Evolutionary conservation across 2,113 vertebrate species (phyloP).

Genomic region (Sylvietta virens): DNA sequence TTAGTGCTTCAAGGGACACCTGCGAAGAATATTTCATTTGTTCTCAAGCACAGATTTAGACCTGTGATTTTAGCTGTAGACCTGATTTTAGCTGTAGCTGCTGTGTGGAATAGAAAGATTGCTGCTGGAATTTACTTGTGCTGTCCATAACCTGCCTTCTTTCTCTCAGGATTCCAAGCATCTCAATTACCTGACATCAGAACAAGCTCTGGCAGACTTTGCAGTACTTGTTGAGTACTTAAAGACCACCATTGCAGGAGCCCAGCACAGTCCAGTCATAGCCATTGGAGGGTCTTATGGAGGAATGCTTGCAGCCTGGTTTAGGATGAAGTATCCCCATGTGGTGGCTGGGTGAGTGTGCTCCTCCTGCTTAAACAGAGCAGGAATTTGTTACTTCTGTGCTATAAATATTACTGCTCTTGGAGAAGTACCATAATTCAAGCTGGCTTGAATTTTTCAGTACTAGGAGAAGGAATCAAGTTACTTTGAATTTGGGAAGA

Average conservation of each 20-base stretch:
- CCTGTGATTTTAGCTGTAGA: neutral
- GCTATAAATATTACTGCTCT: neutral
- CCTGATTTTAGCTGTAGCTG: neutral
- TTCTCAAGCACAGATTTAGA: neutral
- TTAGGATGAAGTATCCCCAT: slow-evolving; percentile 96
- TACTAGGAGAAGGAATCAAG: neutral
- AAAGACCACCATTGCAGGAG: slow-evolving; percentile 71
- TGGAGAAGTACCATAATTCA: neutral
- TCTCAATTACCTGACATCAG: slow-evolving; percentile 93
- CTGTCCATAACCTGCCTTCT: neutral
- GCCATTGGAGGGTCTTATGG: slow-evolving; percentile 94
- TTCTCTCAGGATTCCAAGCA: slow-evolving; percentile 83
- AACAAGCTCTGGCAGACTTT: slow-evolving; percentile 94
- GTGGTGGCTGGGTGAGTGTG: slow-evolving; percentile 84
- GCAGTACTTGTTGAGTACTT: slow-evolving; percentile 82
- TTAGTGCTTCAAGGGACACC: neutral
- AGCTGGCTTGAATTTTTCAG: neutral
- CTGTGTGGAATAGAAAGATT: neutral
- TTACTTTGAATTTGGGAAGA: neutral
- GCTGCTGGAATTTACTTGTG: neutral
- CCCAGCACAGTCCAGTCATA: slow-evolving; percentile 82
- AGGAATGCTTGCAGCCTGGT: slow-evolving; percentile 94
- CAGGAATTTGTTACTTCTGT: neutral
- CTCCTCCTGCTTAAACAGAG: neutral
- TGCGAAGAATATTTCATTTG: neutral